Base-by-base conservation (phyloP, 2,888 invertebrate species). In the Ophioninae sp. region DNA sequence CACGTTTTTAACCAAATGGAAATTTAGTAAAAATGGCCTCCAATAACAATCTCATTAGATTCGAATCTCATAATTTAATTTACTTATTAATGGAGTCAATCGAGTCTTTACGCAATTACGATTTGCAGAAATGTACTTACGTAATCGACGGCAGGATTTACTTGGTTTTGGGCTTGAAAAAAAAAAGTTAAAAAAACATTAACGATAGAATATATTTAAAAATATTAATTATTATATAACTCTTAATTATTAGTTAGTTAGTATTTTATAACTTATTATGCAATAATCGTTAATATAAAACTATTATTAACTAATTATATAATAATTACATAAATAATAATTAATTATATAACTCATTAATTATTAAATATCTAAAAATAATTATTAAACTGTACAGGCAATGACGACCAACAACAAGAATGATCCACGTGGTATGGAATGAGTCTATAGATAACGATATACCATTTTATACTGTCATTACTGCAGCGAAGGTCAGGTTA, bases 401-500 rank as follows among this genome's bases (percentile, higher is more conserved):
- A 50, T 50, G 0, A 17, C 3, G 10, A 17, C 6, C 13, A 17
- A 13, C 17, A 50, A 50, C 50, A 50, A 50, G 6, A 5, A 50
- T 50, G 2, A 50, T 17, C 64, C 23, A 17, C 20, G 50, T 69
- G 23, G 23, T 50, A 50, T 50, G 23, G 23, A 50, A 64, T 30
- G n/a, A 39, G 20, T 67, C 6, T 67, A 67, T 10, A 50, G 44
- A 74, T 62, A 64, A 30, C 10, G 30, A 30, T 74, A 30, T 64
- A 74, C 20, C 50, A 44, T 74, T 64, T 62, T 73, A 62, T 44
- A 74, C 21, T 41, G 64, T 65, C 41, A 59, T 68, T 64, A n/a
- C 57, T 64, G 57, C 41, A 13, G 57, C 21, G 23, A 67, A 79
- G 73, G 59, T 8, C 73, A 59, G 20, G 21, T n/a, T 13, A 67